These are phyloP conservation scores for Rhabditophanes sp. DNA, from an alignment of 2,888 invertebrate species.

Conservation along the genomic window DNA sequence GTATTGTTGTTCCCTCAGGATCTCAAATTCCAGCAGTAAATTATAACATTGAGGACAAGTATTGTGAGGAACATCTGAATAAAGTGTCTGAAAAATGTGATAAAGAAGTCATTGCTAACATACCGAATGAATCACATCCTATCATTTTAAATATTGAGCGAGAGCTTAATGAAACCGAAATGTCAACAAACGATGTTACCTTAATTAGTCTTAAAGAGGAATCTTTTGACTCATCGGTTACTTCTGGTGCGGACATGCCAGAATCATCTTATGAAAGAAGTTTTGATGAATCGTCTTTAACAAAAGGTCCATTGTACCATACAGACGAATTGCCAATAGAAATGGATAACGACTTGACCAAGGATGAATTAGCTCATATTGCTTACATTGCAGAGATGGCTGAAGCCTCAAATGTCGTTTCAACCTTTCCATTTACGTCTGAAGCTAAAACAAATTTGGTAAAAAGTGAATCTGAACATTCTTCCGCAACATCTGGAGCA, in stretches of 20 bases:
- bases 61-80: too few species aligned
- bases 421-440: too few species aligned
- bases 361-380: slow-evolving; percentile 16
- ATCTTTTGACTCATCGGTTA: slow-evolving; percentile 1
- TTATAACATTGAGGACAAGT: not conserved
- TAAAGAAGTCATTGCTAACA: too few species aligned
- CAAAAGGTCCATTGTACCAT: too few species aligned
- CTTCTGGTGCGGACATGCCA: slow-evolving; percentile 8
- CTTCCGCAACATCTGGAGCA: too few species aligned
- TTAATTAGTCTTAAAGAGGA: not conserved
- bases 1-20: too few species aligned
- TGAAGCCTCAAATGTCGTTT: too few species aligned
- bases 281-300: not conserved
- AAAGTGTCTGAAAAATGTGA: not conserved
- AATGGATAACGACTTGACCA: slow-evolving; percentile 2
- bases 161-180: too few species aligned
- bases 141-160: not conserved
- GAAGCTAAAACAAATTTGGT: too few species aligned
- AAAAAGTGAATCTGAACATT: not conserved
- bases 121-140: not conserved
- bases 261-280: not conserved
- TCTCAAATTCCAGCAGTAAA: too few species aligned
- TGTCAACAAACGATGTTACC: too few species aligned
- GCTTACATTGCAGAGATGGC: slow-evolving; percentile 12
- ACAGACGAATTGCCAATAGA: not conserved